Evolutionary conservation across 2,888 invertebrate species (phyloP), one percentile per base, ranked within the genome.

Genomic region (Zele albiditarsus): DNA sequence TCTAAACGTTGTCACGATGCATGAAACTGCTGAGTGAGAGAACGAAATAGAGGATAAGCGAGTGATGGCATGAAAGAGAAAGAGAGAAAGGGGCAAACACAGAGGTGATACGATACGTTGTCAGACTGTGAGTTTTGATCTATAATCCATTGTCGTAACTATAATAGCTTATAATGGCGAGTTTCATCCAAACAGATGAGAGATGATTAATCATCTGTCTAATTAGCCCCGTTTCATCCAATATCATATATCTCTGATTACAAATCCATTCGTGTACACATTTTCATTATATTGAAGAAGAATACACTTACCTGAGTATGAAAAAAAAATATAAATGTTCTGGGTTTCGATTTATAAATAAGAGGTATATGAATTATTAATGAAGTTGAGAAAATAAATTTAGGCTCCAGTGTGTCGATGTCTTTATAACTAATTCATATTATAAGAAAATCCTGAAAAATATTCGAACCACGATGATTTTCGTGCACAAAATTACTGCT

Each of bases 101-200:
- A 62, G 62, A 31, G n/a, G 28, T n/a, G 46, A 27, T 38, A 42
- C 20, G 38, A 20, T 46, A 57, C 16, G 70, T 27, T 70, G 70
- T 70, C 70, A 60, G 23, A 33, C 5, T 20, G 33, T 63, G 74
- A 69, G 53, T 69, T 74, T 49, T 74, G 63, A 74, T 74, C 74
- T 63, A 53, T 57, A 74, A 57, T 42, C 66, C 74, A 58, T 65
- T 71, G 65, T 65, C 25, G 23, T 42, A 53, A 31, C 16, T 38
- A 33, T 42, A 57, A 57, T 65, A 65, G n/a, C 28, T 42, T 66
- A 65, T 74, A 58, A 70, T 70, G 27, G 12, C 5, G 20, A 49
- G 38, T 72, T 72, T 23, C 23, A 49, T 27, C 49, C 28, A 25
- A 66, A 72, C 65, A 42, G 25, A 27, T 27, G 20, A 20, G 31